Percentiles rank a stretch among this genome's conserved stretches.
These are phyloP conservation scores for Pimpla rufipes DNA, from an alignment of 2,888 invertebrate species.

Conservation along the genomic window DNA sequence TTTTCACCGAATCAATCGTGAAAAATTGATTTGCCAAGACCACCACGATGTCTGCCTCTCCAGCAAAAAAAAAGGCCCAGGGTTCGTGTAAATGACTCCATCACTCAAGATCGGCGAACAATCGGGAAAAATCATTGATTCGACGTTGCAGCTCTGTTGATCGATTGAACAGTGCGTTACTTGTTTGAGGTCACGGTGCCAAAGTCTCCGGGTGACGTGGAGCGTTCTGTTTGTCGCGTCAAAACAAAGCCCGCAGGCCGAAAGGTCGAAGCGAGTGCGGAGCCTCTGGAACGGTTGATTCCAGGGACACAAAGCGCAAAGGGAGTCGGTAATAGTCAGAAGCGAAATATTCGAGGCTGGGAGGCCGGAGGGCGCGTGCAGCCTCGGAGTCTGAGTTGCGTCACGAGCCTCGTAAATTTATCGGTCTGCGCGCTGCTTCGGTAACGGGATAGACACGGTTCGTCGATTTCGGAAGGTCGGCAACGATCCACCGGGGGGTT, in stretches of 20 bases:
- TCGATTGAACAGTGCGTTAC: not conserved
- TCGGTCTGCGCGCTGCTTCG: slow-evolving; percentile 20
- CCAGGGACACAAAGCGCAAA: not conserved
- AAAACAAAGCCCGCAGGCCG: not conserved
- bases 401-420: slow-evolving; percentile 60
- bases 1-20: no score
- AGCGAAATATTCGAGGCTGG: slow-evolving; percentile 26
- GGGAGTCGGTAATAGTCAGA: slow-evolving; percentile 9
- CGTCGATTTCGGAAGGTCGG: slow-evolving; percentile 62
- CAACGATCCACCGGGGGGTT: slow-evolving; percentile 61
- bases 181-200: not conserved
- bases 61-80: no score
- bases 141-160: not conserved
- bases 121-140: not conserved
- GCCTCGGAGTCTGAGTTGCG: slow-evolving; percentile 41
- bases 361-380: slow-evolving; percentile 1
- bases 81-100: not conserved
- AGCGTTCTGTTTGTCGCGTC: not conserved
- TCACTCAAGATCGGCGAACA: not conserved
- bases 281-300: not conserved
- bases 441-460: slow-evolving; percentile 49
- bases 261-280: not conserved
- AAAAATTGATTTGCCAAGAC: no score
- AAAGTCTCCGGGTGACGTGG: not conserved
- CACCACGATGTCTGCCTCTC: no score